Conservation (phyloP, 2,888 invertebrate species). For the Trichogramma dendrolimi region DNA sequence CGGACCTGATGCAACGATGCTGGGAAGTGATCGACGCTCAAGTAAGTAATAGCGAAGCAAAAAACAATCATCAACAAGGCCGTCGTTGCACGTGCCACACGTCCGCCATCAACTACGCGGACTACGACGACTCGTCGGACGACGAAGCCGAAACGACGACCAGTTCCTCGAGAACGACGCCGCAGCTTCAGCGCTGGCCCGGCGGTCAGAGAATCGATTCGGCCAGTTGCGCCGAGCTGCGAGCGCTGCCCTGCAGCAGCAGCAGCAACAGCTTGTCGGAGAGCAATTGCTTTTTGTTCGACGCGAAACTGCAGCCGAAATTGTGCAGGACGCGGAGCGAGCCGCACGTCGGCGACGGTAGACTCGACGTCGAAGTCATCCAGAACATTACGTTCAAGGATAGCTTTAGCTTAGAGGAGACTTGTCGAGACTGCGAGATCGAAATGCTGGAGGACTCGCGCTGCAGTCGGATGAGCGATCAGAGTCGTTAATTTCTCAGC, state of each 20-base stretch:
- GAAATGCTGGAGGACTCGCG: constrained; percentile 22
- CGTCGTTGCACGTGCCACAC: constrained; percentile 3
- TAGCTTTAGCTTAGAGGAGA: constrained; percentile 35
- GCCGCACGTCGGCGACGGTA: constrained; percentile 39
- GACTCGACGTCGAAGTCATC: constrained; percentile 43
- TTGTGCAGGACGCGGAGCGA: constrained; percentile 43
- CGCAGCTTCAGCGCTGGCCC: constrained; percentile 34
- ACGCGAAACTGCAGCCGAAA: constrained; percentile 29
- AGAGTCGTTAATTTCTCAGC: no score
- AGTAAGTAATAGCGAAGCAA: constrained; percentile 58
- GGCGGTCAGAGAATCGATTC: constrained; percentile 32
- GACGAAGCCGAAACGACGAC: neutral
- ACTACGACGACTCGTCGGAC: constrained; percentile 24
- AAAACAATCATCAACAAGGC: neutral
- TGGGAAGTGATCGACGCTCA: constrained; percentile 98
- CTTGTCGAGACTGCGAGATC: constrained; percentile 38
- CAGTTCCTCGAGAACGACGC: constrained; percentile 22
- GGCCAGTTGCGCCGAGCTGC: constrained; percentile 26
- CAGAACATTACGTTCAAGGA: constrained; percentile 45
- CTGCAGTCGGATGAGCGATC: no score
- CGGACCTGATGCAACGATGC: constrained; percentile 92
- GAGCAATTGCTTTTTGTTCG: constrained; percentile 36
- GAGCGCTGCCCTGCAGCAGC: constrained; percentile 26
- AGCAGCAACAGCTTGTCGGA: constrained; percentile 31
- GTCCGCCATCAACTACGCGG: constrained; percentile 8